Conservation (phyloP, 2,113 vertebrate genomes). For the Maccullochella peelii region DNA sequence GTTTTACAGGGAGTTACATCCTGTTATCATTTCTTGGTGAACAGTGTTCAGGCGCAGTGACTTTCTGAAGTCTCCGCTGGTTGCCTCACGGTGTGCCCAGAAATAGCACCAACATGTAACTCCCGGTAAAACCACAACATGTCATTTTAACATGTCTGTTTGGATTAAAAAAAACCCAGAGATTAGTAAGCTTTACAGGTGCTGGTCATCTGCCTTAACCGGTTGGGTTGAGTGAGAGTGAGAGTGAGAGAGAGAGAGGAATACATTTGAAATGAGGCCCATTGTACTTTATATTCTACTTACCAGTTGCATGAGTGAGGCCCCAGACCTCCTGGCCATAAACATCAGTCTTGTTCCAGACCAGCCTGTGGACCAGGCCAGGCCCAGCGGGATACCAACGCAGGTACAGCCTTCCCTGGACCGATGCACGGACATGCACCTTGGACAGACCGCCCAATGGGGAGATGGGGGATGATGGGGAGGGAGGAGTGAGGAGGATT, state of each 20-base stretch:
- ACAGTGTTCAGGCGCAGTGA: neutral
- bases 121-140: neutral
- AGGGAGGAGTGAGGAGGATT: conserved; percentile 91
- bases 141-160: neutral
- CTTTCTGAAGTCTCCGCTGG: neutral
- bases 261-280: neutral
- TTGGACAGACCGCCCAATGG: conserved; percentile 88
- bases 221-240: too few species aligned
- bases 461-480: conserved; percentile 82
- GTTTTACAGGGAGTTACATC: too few species aligned
- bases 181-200: neutral
- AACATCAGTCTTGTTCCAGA: conserved; percentile 98
- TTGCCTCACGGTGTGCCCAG: neutral
- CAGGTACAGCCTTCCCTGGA: conserved; percentile 94
- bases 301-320: conserved; percentile 93
- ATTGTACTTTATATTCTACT: conserved; percentile 41
- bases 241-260: too few species aligned
- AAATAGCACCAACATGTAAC: too few species aligned
- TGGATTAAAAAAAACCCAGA: neutral
- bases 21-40: too few species aligned
- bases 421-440: conserved; percentile 92
- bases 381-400: conserved; percentile 95
- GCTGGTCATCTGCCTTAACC: too few species aligned
- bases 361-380: conserved; percentile 92
- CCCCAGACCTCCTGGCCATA: conserved; percentile 97